A percentile compares a stretch with the other conserved stretches of the same genome.
These are phyloP conservation scores for Cyprinodon brontotheroides DNA, from an alignment of 2,113 vertebrate species.

Conservation along the genomic window DNA sequence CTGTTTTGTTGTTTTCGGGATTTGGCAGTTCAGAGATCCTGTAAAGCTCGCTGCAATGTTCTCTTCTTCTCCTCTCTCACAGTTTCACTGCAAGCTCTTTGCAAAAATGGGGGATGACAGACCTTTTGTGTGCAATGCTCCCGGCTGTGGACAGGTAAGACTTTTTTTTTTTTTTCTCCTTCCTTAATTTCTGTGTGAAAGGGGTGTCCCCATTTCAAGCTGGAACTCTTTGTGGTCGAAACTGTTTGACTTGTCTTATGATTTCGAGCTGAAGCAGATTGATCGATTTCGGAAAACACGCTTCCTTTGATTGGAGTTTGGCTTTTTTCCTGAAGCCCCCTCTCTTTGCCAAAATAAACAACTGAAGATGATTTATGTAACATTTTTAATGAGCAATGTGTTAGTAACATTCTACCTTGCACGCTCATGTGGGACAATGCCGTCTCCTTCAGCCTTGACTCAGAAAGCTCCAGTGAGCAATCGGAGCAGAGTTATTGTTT, in stretches of 20 bases:
- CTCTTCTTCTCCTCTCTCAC: constrained; percentile 77
- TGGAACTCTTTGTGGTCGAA: background rate
- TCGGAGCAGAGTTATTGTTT: constrained; percentile 67
- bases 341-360: constrained; percentile 6
- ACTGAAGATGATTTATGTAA: constrained; percentile 16
- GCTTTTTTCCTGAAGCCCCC: background rate
- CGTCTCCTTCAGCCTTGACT: constrained; percentile 71
- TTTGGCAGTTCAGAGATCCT: constrained; percentile 52
- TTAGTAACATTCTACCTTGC: constrained; percentile 18
- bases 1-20: constrained; percentile 65
- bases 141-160: constrained; percentile 97
- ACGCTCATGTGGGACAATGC: constrained; percentile 55
- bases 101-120: constrained; percentile 96
- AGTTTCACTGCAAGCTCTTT: constrained; percentile 83
- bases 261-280: background rate
- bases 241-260: background rate
- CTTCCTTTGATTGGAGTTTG: background rate
- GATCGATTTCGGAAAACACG: background rate
- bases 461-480: constrained; percentile 76
- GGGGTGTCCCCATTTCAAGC: background rate
- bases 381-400: constrained; percentile 10
- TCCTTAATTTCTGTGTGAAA: constrained; percentile 20
- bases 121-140: constrained; percentile 96
- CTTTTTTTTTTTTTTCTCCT: constrained; percentile 16
- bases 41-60: constrained; percentile 75